A percentile compares a stretch with the other conserved stretches of the same genome.
These are phyloP conservation scores for Indri indri DNA, from an alignment of 2,113 vertebrate genomes.

Conservation along the genomic window DNA sequence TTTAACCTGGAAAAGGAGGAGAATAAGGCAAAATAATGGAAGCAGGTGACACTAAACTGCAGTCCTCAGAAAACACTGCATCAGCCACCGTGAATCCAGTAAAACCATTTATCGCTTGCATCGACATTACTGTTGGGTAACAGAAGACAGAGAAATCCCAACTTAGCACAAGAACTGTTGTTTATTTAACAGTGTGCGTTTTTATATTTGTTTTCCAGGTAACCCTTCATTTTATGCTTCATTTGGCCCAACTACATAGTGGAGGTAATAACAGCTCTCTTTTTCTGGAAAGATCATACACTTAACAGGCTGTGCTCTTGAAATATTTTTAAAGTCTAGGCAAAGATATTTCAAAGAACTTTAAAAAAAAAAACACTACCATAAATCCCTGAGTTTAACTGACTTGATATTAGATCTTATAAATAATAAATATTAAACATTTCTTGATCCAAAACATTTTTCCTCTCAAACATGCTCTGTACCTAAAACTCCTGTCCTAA, in stretches of 20 bases:
- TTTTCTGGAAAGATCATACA: background rate
- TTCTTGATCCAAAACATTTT: background rate
- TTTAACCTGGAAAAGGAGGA: background rate
- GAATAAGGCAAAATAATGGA: background rate
- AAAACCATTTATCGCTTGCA: background rate
- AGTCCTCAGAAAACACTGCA: background rate
- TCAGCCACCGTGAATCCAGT: too few relatives aligned
- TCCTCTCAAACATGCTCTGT: background rate
- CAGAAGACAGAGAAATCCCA: background rate
- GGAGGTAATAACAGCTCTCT: background rate
- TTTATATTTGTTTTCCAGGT: background rate
- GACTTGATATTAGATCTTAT: background rate
- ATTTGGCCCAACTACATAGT: background rate
- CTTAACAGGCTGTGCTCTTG: background rate
- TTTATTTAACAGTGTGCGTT: background rate
- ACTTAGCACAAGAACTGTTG: background rate
- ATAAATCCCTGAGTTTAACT: background rate
- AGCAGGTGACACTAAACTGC: background rate
- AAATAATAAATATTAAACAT: background rate
- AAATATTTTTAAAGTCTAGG: too few relatives aligned
- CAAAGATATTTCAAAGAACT: too few relatives aligned
- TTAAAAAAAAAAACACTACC: background rate
- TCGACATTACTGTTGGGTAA: background rate
- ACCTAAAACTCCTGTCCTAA: background rate
- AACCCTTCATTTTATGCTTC: background rate